Evolutionary conservation across 1,140 invertebrate species (phyloP), one percentile per base, ranked within the genome.

Genomic region (Eriocheir sinensis): DNA sequence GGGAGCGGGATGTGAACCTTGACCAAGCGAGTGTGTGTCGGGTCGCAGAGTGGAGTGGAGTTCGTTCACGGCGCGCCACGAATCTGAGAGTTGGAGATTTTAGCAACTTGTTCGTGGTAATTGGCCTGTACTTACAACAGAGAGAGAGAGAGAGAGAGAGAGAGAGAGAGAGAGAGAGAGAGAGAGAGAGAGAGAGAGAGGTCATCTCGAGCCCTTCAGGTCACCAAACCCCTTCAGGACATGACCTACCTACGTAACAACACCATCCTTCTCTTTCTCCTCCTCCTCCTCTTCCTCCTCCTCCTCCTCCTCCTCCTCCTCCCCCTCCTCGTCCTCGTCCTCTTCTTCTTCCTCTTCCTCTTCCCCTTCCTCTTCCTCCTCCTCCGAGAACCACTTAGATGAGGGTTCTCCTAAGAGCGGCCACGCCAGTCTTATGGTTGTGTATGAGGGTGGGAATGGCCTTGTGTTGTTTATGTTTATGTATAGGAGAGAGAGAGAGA

Each of bases 131-230:
- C 4, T 48, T 48, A 48, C 44, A 48, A 15, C 4, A 48, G 44
- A 6, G 44, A 4, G 4, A 15, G 9, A 53, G 9, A 9, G 9
- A 9, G 21, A 9, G 8, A 53, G 0, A 9, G 21, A 9, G 60
- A 72, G 60, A 72, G 60, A 72, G 60, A 72, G 60, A 72, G 60
- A 72, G 60, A 72, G 60, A 72, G 60, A 72, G 60, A 72, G 60
- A 72, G 60, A 72, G 60, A 72, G 60, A 72, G 60, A 72, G 60
- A 72, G 60, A 72, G 60, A 72, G 21, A 21, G 21, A 27, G 60
- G n/a, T 21, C n/a, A 72, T 12, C 17, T 72, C 17, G n/a, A 72
- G 60, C n/a, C 60, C 60, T n/a, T 21, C 60, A 72, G 60, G 60
- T 72, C 60, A 72, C 21, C 27, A 4, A 72, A 72, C 1, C 60